Evolutionary conservation across 2,797 vertebrate species (phyloP).

Genomic region (Phoebastria nigripes): DNA sequence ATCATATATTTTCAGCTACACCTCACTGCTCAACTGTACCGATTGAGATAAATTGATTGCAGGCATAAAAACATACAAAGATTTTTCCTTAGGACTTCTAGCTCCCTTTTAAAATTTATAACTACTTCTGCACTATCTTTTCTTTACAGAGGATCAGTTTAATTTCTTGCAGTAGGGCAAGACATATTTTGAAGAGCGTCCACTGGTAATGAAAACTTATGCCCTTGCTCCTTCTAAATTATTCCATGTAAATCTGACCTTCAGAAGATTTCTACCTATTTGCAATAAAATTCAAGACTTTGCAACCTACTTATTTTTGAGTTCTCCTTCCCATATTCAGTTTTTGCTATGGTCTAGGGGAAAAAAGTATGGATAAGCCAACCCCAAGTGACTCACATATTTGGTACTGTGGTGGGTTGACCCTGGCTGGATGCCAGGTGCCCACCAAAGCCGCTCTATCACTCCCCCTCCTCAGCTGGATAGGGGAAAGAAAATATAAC

Average conservation of each 20-base stretch:
- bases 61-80: neutral
- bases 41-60: neutral
- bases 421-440: neutral
- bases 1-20: neutral
- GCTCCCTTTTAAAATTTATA: neutral
- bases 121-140: neutral
- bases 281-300: neutral
- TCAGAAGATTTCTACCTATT: neutral
- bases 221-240: neutral
- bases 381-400: rapidly evolving
- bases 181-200: neutral
- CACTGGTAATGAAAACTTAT: neutral
- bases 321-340: neutral
- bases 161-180: neutral
- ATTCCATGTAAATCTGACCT: neutral
- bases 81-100: neutral
- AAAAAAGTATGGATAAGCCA: neutral
- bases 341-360: neutral
- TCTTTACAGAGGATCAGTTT: neutral
- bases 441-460: neutral
- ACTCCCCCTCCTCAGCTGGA: neutral
- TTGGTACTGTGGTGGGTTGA: rapidly evolving
- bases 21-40: neutral
- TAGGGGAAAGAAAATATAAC: neutral
- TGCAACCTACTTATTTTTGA: neutral